Evolutionary conservation across 2,888 invertebrate species (phyloP), one percentile per base, ranked within the genome.

Genomic region (Deladenus siricidicola): DNA sequence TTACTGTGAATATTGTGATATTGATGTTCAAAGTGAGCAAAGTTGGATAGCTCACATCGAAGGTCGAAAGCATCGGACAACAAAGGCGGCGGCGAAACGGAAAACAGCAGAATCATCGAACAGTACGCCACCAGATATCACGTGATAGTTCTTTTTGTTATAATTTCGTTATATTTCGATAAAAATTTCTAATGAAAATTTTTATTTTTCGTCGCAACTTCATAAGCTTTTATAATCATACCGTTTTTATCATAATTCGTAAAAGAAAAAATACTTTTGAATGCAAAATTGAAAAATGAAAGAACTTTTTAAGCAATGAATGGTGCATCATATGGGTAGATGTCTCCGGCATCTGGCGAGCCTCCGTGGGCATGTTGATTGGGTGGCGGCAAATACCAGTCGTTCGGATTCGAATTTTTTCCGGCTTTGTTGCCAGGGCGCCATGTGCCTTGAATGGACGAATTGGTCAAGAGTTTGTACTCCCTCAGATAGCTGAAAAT

Each of bases 301-400:
- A 34, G 39, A 34, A 34, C 6, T 34, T n/a, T n/a, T 50, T 42
- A 53, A 1, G 51, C 29, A 14, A 58, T 61, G 3, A 65, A n/a
- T 28, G 65, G 65, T 23, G 65, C 60, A 21, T 68, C 65, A 52
- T 65, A 65, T 3, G 65, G 65, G 23, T 65, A 65, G 44, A 65
- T 56, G 50, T 65, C 65, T 39, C 76, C 76, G 61, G 76, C 72
- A 8, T 68, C 65, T 10, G 75, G 74, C n/a, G 74, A 72, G 6
- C 76, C 76, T 39, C 76, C 76, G 56, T 73, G 72, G 44, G 62
- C 62, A 19, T 52, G 56, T 29, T 59, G 49, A 43, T 66, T 69
- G 23, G 58, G 55, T 19, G 70, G 69, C 19, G 67, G 58, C 28
- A 66, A 58, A 42, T 64, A 68, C 63, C 63, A 63, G 34, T 65